Base-by-base conservation (phyloP, 1,140 invertebrate species). In the Cataglyphis hispanica region DNA sequence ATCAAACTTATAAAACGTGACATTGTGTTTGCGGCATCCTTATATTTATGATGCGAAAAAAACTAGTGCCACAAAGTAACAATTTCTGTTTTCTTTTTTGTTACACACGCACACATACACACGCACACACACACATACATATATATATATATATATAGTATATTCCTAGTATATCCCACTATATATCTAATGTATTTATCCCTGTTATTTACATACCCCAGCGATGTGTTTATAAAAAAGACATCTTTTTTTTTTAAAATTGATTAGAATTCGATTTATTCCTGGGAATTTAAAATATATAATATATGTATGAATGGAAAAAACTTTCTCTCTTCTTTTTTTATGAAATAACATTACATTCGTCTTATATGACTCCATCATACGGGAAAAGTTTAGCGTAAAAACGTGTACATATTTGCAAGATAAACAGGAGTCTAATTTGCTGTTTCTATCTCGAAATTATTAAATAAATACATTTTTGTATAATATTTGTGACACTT, bases 11-110 rank as follows among this genome's bases (percentile, higher is more conserved):
- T 99, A 43, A 99, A 99, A 95, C 96, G 99, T 89, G 99, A 99
- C 94, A 99, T 99, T 95, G 98, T 99, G 27, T 99, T 99, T 96
- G 99, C 99, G 72, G 99, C 99, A 43, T 99, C 98, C 95, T 96
- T 99, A 16, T 99, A 99, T 96, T 96, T 99, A 91, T 99, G 97
- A 93, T 89, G 90, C 19, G 22, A 60, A 43, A 8, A 66, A 43
- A 84, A 70, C 13, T 81, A 78, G 10, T 40, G 67, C 31, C 16
- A 53, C 31, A 40, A 16, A 81, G 16, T 69, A 53, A 50, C 3
- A 86, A 63, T 25, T 67, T 87, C 10, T 53, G 27, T 27, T 67
- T 27, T 53, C 7, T 7, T 50, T 8, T 77, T 43, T n/a, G 16
- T 67, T 70, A 25, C 37, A 40, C 37, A 22, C 58, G 56, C 66